phyloP scores from a whole-genome alignment of 2,888 invertebrate species.

The Anthrax anthrax region DNA sequence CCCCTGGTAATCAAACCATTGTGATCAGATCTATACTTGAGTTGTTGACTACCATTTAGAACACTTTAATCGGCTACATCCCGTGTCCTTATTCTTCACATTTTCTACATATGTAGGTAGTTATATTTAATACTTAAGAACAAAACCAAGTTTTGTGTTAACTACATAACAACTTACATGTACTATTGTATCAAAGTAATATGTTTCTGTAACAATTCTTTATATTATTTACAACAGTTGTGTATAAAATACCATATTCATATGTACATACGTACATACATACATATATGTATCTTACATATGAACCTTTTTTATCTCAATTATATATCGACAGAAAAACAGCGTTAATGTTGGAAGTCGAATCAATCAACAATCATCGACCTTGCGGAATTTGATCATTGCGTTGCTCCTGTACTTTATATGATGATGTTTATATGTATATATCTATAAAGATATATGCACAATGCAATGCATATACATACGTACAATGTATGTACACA shows the following conservation, averaged over 20 bases:
- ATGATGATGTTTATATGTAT: no score
- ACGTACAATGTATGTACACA: no score
- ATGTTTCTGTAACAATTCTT: not conserved
- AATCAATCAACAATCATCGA: constrained; percentile 14
- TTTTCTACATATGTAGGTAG: no score
- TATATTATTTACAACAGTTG: not conserved
- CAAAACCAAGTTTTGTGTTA: no score
- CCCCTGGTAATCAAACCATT: not conserved
- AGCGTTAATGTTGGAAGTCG: constrained; percentile 12
- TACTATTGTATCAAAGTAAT: not conserved
- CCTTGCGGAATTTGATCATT: constrained; percentile 19
- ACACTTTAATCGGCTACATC: not conserved
- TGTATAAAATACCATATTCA: no score
- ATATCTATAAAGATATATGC: no score
- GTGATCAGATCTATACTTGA: not conserved
- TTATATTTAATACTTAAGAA: no score
- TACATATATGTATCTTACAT: constrained; percentile 16
- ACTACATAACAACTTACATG: no score
- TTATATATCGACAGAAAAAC: constrained; percentile 15
- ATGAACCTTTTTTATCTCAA: constrained; percentile 18
- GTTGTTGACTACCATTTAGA: not conserved
- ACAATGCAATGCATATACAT: no score
- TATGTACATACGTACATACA: constrained; percentile 9
- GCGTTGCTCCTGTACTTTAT: constrained; percentile 5
- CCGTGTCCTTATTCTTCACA: not conserved